Evolutionary conservation across 92 coral and sea anemone genomes (phyloP).

Genomic region (Porites evermanni): DNA sequence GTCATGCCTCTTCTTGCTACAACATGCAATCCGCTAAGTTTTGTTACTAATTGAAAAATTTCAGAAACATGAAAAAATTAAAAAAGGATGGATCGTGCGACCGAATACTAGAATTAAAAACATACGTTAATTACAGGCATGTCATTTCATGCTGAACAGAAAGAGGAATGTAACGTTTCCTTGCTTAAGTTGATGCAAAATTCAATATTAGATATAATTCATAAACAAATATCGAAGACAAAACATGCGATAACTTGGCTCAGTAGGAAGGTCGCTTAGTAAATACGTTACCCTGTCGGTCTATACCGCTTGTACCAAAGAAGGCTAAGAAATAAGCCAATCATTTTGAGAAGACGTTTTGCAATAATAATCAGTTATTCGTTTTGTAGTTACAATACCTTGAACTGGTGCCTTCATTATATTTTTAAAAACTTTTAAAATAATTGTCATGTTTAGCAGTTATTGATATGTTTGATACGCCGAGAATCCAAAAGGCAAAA

Average conservation of each 20-base stretch:
- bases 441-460: neutral
- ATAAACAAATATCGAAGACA: neutral
- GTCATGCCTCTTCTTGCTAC: neutral
- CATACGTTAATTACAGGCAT: too few species aligned
- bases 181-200: neutral
- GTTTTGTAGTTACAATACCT: neutral
- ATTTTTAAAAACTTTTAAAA: neutral
- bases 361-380: neutral
- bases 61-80: conserved; percentile 1
- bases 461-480: neutral
- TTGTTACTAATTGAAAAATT: neutral
- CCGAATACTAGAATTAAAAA: neutral
- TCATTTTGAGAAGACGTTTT: neutral
- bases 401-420: neutral
- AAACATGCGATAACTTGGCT: neutral
- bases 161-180: neutral
- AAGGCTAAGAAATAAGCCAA: neutral
- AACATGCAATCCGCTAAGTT: neutral
- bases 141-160: too few species aligned
- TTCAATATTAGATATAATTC: conserved; percentile 5
- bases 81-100: neutral
- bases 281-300: neutral
- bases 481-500: neutral
- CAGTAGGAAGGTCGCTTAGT: neutral
- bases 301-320: neutral